phyloP scores from a whole-genome alignment of 1,140 invertebrate species.

The Subanguina moxae region DNA sequence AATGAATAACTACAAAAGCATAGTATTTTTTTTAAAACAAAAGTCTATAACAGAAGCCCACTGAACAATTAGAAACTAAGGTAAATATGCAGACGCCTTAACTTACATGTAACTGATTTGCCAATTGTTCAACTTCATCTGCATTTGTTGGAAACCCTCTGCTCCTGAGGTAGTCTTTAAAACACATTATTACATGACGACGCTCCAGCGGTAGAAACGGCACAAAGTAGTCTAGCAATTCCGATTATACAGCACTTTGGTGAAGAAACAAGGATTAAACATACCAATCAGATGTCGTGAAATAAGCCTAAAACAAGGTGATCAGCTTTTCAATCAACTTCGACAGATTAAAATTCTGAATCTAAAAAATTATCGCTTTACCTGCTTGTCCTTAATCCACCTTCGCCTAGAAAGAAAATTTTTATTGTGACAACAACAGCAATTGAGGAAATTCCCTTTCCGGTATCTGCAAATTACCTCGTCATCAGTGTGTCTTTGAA shows the following conservation, averaged over 20 bases:
- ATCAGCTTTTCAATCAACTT: too few species aligned
- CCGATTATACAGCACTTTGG: too few species aligned
- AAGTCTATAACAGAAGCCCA: too few species aligned
- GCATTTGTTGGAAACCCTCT: slow-evolving; percentile 27
- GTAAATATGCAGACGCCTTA: not conserved
- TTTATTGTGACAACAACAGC: too few species aligned
- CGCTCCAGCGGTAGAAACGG: slow-evolving; percentile 88
- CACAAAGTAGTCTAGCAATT: slow-evolving; percentile 73
- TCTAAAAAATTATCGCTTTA: too few species aligned
- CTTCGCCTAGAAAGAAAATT: slow-evolving; percentile 60
- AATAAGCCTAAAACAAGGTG: slow-evolving; percentile 67
- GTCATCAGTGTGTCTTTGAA: too few species aligned
- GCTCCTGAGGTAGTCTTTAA: slow-evolving; percentile 56
- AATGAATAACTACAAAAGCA: too few species aligned
- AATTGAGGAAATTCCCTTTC: too few species aligned
- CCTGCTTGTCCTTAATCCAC: slow-evolving; percentile 74
- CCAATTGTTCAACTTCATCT: slow-evolving; percentile 48
- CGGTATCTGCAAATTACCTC: too few species aligned
- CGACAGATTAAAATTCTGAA: too few species aligned
- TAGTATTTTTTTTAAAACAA: too few species aligned
- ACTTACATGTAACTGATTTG: slow-evolving; percentile 37
- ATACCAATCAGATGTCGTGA: slow-evolving; percentile 71
- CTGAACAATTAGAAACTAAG: too few species aligned
- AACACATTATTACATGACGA: slow-evolving; percentile 74
- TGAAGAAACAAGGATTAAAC: not conserved